Conservation (phyloP, 2,113 vertebrate species). For the Telmatochromis sp. region DNA sequence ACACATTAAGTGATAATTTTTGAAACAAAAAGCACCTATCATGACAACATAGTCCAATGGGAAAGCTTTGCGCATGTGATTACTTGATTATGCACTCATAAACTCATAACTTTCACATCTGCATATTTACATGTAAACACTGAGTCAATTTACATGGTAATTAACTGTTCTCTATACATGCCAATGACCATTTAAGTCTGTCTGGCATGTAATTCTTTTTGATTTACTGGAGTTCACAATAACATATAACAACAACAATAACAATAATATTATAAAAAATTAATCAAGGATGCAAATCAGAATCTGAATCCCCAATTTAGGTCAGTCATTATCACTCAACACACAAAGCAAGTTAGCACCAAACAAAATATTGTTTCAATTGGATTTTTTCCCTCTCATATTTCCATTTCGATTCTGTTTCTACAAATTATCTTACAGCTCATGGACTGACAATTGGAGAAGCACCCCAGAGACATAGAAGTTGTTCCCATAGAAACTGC, state of each 20-base stretch:
- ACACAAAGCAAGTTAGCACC: not conserved
- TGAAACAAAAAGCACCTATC: not conserved
- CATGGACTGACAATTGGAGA: not conserved
- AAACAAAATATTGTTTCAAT: not conserved
- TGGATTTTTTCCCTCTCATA: not conserved
- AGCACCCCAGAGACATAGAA: not conserved
- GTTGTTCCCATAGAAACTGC: slow-evolving; percentile 32
- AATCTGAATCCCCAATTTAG: not conserved
- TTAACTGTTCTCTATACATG: not conserved
- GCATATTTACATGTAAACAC: not conserved
- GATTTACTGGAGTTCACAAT: not conserved
- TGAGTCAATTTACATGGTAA: not conserved
- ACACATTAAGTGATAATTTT: not conserved
- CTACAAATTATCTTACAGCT: not conserved
- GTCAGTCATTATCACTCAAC: not conserved
- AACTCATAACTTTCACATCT: not conserved
- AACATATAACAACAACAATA: not conserved
- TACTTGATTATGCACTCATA: not conserved
- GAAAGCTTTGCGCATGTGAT: not conserved
- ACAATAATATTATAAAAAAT: not conserved
- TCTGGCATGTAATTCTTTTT: not conserved
- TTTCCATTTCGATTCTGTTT: not conserved
- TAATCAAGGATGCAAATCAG: slow-evolving; percentile 8
- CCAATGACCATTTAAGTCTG: not conserved
- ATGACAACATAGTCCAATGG: not conserved